Conservation (phyloP, 2,113 vertebrate species). For the Silurus glanis region DNA sequence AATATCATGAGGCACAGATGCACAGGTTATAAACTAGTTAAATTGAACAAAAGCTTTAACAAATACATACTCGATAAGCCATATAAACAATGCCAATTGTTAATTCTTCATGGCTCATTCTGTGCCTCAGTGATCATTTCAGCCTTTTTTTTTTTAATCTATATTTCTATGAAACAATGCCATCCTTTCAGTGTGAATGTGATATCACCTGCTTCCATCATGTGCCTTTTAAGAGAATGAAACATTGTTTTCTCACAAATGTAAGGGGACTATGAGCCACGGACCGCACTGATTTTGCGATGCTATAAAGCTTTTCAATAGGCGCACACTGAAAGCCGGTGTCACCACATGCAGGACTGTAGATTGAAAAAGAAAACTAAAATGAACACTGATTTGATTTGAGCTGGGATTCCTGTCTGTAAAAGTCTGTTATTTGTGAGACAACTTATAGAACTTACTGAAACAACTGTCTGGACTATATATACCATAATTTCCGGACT, state of each 20-base stretch:
- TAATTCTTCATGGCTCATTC: background rate
- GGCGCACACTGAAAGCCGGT: no score
- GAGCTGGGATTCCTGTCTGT: background rate
- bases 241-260: background rate
- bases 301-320: no score
- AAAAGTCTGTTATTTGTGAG: background rate
- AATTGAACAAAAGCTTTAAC: background rate
- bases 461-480: no score
- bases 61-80: background rate
- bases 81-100: background rate
- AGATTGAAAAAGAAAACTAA: no score
- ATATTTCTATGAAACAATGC: background rate
- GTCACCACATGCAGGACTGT: no score
- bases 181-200: background rate
- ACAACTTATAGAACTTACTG: no score
- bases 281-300: no score
- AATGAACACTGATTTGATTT: background rate
- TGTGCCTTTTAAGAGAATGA: background rate
- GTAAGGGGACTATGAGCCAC: no score
- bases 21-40: background rate
- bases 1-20: background rate
- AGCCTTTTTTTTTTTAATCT: background rate
- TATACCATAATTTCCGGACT: no score
- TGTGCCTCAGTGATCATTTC: background rate
- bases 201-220: background rate